Percentiles rank a stretch among this genome's conserved stretches.
These are phyloP conservation scores for Crocodylus rhombifer DNA, from an alignment of 2,797 vertebrate genomes.

Conservation along the genomic window DNA sequence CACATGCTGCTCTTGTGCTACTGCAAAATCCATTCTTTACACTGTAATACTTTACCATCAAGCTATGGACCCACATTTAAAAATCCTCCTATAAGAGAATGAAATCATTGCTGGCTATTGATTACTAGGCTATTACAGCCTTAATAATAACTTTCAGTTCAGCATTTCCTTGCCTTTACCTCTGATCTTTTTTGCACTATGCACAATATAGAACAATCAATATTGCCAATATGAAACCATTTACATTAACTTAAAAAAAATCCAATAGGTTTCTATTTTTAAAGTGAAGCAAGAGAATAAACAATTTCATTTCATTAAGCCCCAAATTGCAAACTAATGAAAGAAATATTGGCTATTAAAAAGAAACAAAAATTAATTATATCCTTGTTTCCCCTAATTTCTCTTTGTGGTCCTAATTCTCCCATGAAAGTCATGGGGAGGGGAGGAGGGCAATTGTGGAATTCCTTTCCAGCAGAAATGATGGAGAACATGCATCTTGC, in stretches of 20 bases:
- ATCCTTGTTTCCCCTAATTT: background rate
- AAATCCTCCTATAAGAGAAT: slow-evolving; percentile 62
- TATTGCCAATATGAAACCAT: slow-evolving; percentile 62
- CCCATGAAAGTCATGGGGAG: background rate
- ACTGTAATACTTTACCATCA: slow-evolving; percentile 36
- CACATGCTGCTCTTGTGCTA: slow-evolving; percentile 38
- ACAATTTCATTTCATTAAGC: background rate
- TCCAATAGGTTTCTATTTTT: slow-evolving; percentile 47
- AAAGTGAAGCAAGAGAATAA: slow-evolving; percentile 18
- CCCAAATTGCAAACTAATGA: slow-evolving; percentile 29
- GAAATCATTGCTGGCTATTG: slow-evolving; percentile 74
- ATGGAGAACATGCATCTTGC: background rate
- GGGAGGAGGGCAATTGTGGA: background rate
- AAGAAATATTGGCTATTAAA: background rate
- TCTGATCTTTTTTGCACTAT: slow-evolving; percentile 52
- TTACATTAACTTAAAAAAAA: background rate
- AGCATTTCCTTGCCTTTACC: slow-evolving; percentile 61
- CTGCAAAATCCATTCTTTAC: slow-evolving; percentile 52
- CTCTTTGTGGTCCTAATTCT: background rate
- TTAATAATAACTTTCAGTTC: slow-evolving; percentile 70
- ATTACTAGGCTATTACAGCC: slow-evolving; percentile 71
- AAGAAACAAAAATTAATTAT: background rate
- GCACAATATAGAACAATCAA: slow-evolving; percentile 61
- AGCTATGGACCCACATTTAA: slow-evolving; percentile 45
- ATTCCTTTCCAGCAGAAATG: background rate